phyloP scores from a whole-genome alignment of 37 sponge, comb jelly and placozoan genomes.

The Ephydatia muelleri region DNA sequence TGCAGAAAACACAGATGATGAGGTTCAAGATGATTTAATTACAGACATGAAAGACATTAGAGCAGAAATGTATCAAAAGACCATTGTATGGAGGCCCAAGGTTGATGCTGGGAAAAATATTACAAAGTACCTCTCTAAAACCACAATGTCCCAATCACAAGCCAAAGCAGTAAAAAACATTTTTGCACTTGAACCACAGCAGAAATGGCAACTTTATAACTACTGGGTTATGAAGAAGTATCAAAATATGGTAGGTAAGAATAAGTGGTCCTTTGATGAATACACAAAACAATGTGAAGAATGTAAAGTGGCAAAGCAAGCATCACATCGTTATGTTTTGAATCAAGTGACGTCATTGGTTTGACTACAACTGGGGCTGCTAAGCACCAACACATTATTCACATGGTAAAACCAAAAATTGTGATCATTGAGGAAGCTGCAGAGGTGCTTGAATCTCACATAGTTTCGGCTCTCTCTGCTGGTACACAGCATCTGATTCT shows the following conservation, averaged over 20 bases:
- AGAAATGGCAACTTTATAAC: constrained; percentile 65
- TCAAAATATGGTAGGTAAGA: neutral
- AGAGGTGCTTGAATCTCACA: constrained; percentile 91
- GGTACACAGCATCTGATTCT: constrained; percentile 88
- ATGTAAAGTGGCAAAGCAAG: constrained; percentile 22
- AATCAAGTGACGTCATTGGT: constrained; percentile 71
- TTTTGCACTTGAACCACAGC: neutral
- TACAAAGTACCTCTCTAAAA: neutral
- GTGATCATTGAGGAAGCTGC: constrained; percentile 95
- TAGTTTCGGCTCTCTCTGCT: constrained; percentile 80
- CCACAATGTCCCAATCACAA: constrained; percentile 33
- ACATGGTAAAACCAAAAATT: constrained; percentile 80
- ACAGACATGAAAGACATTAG: neutral
- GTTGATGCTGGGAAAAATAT: neutral
- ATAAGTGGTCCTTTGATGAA: constrained; percentile 7
- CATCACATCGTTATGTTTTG: constrained; percentile 37
- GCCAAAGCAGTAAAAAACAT: constrained; percentile 36
- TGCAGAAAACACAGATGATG: neutral
- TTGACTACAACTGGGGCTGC: constrained; percentile 97
- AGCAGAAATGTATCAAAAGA: neutral
- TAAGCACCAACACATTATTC: constrained; percentile 79
- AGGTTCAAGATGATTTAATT: neutral
- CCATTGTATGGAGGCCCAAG: neutral
- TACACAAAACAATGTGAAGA: constrained; percentile 19
- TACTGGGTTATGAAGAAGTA: constrained; percentile 60